Conservation (phyloP, 2,113 vertebrate species). For the Coreoperca whiteheadi region DNA sequence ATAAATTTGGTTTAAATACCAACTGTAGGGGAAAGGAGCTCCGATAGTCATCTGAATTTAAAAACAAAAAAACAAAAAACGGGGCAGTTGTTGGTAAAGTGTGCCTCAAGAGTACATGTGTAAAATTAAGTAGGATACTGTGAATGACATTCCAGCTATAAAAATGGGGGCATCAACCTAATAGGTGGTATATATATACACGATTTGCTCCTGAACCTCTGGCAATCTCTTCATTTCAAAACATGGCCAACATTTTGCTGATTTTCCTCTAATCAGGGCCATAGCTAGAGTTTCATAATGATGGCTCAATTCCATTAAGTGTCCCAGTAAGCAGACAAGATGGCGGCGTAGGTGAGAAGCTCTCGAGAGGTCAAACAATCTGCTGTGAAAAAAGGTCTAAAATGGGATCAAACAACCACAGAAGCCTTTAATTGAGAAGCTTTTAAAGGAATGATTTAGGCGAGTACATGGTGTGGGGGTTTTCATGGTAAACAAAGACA, state of each 20-base stretch:
- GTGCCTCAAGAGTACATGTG: neutral
- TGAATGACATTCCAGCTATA: neutral
- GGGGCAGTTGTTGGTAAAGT: neutral
- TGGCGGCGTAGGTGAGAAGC: too few relatives aligned
- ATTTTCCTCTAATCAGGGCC: too few relatives aligned
- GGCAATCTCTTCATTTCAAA: neutral
- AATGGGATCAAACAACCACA: neutral
- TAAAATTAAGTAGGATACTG: neutral
- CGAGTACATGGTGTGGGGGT: slow-evolving; percentile 5
- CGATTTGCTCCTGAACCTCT: too few relatives aligned
- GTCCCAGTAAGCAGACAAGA: neutral
- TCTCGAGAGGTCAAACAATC: too few relatives aligned
- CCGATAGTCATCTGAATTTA: neutral
- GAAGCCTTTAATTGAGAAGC: neutral
- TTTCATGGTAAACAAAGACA: slow-evolving; percentile 38
- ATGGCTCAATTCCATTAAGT: neutral
- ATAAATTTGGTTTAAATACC: neutral
- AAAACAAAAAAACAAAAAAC: too few relatives aligned
- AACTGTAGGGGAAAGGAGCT: neutral
- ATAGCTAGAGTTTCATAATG: too few relatives aligned
- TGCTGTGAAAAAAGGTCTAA: too few relatives aligned
- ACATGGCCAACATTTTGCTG: too few relatives aligned
- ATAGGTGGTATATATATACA: neutral
- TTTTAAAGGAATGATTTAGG: slow-evolving; percentile 62
- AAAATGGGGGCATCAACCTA: neutral